Evolutionary conservation across 1,140 invertebrate species (phyloP).

Genomic region (Drosophila nasuta): DNA sequence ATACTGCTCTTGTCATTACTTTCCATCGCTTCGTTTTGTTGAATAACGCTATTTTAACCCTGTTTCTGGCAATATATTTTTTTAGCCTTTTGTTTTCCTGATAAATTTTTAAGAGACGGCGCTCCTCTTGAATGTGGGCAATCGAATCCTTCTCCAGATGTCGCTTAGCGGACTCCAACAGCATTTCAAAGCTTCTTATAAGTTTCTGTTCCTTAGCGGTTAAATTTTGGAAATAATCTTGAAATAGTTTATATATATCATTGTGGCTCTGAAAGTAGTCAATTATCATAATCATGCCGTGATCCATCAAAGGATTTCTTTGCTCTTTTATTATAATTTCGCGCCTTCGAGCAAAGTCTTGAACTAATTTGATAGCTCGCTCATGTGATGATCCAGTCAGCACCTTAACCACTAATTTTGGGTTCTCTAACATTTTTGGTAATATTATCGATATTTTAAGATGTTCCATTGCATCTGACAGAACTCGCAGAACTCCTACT

Average conservation of each 20-base stretch:
- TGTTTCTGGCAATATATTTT: neutral
- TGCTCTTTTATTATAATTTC: conserved; percentile 44
- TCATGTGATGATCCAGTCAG: conserved; percentile 41
- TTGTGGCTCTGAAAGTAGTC: conserved; percentile 61
- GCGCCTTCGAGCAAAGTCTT: conserved; percentile 49
- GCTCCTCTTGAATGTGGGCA: conserved; percentile 50
- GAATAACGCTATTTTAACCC: neutral
- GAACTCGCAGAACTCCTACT: conserved; percentile 28
- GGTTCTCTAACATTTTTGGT: conserved; percentile 47
- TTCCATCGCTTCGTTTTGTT: neutral
- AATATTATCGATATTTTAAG: conserved; percentile 66
- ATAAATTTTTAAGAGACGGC: conserved; percentile 51
- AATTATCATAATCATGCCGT: conserved; percentile 63
- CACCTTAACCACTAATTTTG: neutral
- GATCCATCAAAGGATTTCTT: conserved; percentile 54
- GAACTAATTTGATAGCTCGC: conserved; percentile 32
- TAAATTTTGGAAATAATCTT: conserved; percentile 16
- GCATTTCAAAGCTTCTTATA: conserved; percentile 41
- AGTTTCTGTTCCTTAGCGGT: conserved; percentile 3
- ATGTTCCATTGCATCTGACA: conserved; percentile 48
- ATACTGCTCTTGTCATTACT: conserved; percentile 22
- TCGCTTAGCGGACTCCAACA: conserved; percentile 36
- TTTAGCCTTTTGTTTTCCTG: conserved; percentile 36
- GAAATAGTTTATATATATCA: conserved; percentile 36
- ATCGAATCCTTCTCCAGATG: conserved; percentile 41